Evolutionary conservation across 2,888 invertebrate species (phyloP).

Genomic region (Chaetogeoica ovagalla): DNA sequence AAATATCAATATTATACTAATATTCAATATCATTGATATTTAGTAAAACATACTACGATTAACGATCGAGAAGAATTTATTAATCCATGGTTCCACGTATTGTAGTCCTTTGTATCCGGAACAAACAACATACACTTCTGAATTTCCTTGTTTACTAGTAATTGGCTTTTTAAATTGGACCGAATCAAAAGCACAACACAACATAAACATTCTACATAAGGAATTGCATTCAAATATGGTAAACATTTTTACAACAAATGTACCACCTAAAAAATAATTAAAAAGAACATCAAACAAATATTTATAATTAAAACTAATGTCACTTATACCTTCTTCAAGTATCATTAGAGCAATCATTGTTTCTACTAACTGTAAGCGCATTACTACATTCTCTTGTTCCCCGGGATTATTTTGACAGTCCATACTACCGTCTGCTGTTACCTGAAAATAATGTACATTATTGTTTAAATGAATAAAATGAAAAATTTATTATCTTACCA

Average conservation of each 20-base stretch:
- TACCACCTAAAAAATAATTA: conserved; percentile 67
- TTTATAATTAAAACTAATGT: neutral
- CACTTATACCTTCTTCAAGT: conserved; percentile 57
- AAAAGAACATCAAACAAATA: conserved; percentile 26
- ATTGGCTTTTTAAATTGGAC: conserved; percentile 83
- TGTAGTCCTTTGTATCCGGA: conserved; percentile 61
- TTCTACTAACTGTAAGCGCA: conserved; percentile 82
- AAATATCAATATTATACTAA: too few species aligned
- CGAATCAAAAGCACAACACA: conserved; percentile 74
- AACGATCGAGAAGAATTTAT: conserved; percentile 58
- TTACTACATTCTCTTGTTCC: conserved; percentile 81
- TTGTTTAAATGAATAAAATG: neutral
- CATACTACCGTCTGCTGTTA: conserved; percentile 94
- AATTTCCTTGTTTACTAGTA: conserved; percentile 93
- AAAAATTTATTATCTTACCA: conserved; percentile 20
- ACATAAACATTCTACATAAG: conserved; percentile 75
- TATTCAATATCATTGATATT: neutral
- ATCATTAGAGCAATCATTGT: conserved; percentile 56
- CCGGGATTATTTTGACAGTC: conserved; percentile 84
- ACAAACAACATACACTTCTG: conserved; percentile 86
- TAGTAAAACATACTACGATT: conserved; percentile 49
- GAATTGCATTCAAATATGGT: conserved; percentile 85
- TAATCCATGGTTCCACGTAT: conserved; percentile 58
- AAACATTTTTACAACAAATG: conserved; percentile 84
- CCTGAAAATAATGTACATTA: conserved; percentile 58